Percentiles rank a stretch among this genome's conserved stretches.
phyloP scores from a whole-genome alignment of 37 sponge, comb jelly and placozoan species.

The Crambe crambe region DNA sequence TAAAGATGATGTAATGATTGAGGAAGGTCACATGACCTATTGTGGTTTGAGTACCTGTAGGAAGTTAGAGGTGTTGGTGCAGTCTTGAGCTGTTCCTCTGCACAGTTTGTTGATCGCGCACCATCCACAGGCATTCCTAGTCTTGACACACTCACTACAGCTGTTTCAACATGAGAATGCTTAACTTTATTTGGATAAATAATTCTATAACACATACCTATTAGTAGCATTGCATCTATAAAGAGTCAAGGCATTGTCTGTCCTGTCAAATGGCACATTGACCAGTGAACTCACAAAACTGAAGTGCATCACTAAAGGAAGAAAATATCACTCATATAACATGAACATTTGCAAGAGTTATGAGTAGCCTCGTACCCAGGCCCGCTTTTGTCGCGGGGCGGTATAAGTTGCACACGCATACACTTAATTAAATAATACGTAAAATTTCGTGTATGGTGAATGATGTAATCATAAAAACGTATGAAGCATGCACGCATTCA shows the following conservation, averaged over 20 bases:
- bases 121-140: constrained; percentile 54
- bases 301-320: constrained; percentile 18
- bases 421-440: not conserved
- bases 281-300: constrained; percentile 38
- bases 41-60: not conserved
- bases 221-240: constrained; percentile 11
- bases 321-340: too few relatives aligned
- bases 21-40: not conserved
- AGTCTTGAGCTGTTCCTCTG: constrained; percentile 35
- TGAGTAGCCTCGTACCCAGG: too few relatives aligned
- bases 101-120: constrained; percentile 40
- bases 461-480: too few relatives aligned
- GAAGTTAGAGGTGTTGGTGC: not conserved
- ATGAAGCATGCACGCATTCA: too few relatives aligned
- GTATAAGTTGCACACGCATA: too few relatives aligned
- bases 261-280: constrained; percentile 27
- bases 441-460: too few relatives aligned
- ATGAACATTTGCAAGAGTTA: too few relatives aligned
- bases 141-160: constrained; percentile 50
- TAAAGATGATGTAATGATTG: not conserved
- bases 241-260: constrained; percentile 5
- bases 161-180: constrained; percentile 2
- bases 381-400: too few relatives aligned
- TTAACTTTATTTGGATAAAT: not conserved
- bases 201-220: constrained; percentile 5